These are phyloP conservation scores for Acanthosepion pharaonis DNA, from an alignment of 2,888 invertebrate species.

Conservation along the genomic window DNA sequence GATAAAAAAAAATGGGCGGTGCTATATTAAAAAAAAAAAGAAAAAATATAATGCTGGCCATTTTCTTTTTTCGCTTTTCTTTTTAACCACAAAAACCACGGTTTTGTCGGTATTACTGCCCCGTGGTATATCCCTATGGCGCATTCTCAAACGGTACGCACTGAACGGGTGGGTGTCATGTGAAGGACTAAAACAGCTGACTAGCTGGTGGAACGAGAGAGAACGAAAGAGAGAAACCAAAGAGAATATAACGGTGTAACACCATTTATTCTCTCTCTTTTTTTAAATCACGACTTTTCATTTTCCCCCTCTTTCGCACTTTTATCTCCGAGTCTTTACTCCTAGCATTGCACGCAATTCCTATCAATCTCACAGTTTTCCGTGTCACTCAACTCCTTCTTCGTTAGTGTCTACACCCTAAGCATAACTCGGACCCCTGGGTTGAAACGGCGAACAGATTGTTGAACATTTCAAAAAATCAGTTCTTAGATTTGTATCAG, in stretches of 20 bases:
- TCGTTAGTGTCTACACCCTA: neutral
- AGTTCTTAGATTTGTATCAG: conserved; percentile 44
- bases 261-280: neutral
- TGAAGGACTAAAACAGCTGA: neutral
- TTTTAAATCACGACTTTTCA: neutral
- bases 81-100: conserved; percentile 41
- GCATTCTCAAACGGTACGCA: neutral
- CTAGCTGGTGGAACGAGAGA: neutral
- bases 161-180: conserved; percentile 36
- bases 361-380: neutral
- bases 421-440: neutral
- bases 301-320: neutral
- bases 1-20: conserved; percentile 38
- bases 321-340: neutral
- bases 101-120: conserved; percentile 39
- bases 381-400: neutral
- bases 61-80: conserved; percentile 39
- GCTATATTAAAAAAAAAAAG: neutral
- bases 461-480: neutral
- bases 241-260: neutral
- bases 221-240: neutral
- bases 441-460: conserved; percentile 38
- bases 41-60: conserved; percentile 44
- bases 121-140: conserved; percentile 6
- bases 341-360: neutral